Evolutionary conservation across 1,140 invertebrate species (phyloP).

Genomic region (Euura saliciscinereae): DNA sequence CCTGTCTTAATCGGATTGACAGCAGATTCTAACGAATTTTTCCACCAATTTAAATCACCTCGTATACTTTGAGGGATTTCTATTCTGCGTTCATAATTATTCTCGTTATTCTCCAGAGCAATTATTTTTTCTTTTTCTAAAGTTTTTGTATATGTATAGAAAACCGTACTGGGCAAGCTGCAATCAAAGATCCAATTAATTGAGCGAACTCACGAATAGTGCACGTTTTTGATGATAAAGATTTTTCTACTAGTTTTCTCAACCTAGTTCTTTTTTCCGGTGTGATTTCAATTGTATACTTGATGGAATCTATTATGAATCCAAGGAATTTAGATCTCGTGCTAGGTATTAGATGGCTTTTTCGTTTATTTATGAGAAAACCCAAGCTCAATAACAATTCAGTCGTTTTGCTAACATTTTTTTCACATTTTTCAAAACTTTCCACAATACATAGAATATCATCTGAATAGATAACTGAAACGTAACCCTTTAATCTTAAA

Average conservation of each 20-base stretch:
- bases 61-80: slow-evolving; percentile 10
- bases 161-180: slow-evolving; percentile 17
- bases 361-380: slow-evolving; percentile 23
- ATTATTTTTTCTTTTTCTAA: slow-evolving; percentile 12
- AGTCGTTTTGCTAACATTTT: neutral
- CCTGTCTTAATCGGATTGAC: no score
- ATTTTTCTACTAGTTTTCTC: no score
- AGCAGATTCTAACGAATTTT: no score
- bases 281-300: no score
- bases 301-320: neutral
- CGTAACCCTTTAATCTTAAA: slow-evolving; percentile 10
- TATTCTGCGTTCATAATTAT: slow-evolving; percentile 9
- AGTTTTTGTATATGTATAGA: slow-evolving; percentile 8
- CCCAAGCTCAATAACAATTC: slow-evolving; percentile 19
- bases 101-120: slow-evolving; percentile 8
- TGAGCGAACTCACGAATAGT: no score
- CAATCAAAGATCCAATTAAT: no score
- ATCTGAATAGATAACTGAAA: neutral
- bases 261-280: no score
- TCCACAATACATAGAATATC: neutral
- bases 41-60: slow-evolving; percentile 31
- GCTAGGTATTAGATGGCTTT: slow-evolving; percentile 19
- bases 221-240: no score
- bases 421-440: neutral
- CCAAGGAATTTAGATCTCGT: slow-evolving; percentile 22